A percentile compares a stretch with the other conserved stretches of the same genome.
phyloP scores from a whole-genome alignment of 1,140 invertebrate species.

The Drosophila sucinea region DNA sequence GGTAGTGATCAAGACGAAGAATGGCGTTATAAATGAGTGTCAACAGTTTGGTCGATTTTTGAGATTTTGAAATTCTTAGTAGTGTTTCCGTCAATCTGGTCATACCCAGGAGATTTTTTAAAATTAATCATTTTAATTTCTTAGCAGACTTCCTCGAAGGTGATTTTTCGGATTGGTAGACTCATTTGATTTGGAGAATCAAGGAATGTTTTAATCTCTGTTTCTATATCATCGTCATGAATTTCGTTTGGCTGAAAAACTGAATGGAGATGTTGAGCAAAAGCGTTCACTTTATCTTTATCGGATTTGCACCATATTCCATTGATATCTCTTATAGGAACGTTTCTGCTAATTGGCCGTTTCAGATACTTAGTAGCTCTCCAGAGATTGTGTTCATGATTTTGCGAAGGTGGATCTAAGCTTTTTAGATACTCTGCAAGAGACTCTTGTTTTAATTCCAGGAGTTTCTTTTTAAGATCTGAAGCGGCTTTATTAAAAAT shows the following conservation, averaged over 20 bases:
- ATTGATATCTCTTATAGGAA: not conserved
- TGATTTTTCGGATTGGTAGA: no score
- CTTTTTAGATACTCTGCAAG: not conserved
- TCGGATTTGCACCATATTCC: no score
- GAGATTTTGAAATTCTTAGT: not conserved
- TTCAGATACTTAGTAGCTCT: conserved; percentile 3
- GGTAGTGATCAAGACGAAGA: not conserved
- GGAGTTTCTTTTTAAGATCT: conserved; percentile 1
- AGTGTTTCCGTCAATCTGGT: not conserved
- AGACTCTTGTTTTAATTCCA: conserved; percentile 1
- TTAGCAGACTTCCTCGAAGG: no score
- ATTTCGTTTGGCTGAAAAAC: conserved; percentile 1
- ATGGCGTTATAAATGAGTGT: not conserved
- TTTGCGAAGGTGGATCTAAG: not conserved
- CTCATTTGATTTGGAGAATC: no score
- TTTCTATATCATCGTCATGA: not conserved
- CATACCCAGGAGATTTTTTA: not conserved
- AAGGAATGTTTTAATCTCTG: no score
- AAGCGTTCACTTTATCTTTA: no score
- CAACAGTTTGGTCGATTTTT: not conserved
- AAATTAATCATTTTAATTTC: no score
- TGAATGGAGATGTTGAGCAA: not conserved
- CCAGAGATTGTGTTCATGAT: not conserved
- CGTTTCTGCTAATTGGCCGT: not conserved
- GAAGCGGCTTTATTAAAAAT: not conserved